A percentile compares a stretch with the other conserved stretches of the same genome.
These are phyloP conservation scores for Perdita meconis DNA, from an alignment of 2,888 invertebrate genomes.

Conservation along the genomic window DNA sequence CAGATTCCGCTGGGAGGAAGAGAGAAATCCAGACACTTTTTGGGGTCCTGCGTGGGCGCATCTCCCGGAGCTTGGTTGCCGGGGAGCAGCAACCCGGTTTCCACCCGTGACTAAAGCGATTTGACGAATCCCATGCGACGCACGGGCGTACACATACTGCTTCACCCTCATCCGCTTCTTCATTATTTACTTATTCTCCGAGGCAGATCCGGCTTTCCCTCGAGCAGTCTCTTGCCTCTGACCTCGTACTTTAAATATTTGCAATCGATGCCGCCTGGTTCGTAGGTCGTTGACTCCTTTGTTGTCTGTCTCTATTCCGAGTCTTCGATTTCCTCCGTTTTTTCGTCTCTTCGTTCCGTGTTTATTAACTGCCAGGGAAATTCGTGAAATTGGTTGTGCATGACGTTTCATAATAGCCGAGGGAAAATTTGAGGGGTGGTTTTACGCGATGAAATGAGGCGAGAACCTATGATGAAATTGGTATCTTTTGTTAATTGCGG, in stretches of 20 bases:
- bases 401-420: too few relatives aligned
- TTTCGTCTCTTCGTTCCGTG: neutral
- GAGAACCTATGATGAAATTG: too few relatives aligned
- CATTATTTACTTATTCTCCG: constrained; percentile 59
- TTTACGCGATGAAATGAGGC: too few relatives aligned
- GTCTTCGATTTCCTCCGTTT: constrained; percentile 1
- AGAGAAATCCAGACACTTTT: neutral
- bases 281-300: constrained; percentile 78
- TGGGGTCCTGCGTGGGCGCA: neutral
- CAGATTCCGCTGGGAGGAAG: too few relatives aligned
- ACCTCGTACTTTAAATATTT: constrained; percentile 81
- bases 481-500: too few relatives aligned
- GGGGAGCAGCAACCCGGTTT: constrained; percentile 22
- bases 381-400: too few relatives aligned
- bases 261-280: constrained; percentile 78
- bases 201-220: constrained; percentile 30
- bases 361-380: too few relatives aligned
- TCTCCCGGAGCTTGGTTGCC: neutral
- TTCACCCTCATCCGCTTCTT: constrained; percentile 40
- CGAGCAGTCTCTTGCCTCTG: constrained; percentile 63
- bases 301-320: constrained; percentile 7
- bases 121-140: constrained; percentile 48
- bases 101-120: constrained; percentile 40
- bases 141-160: constrained; percentile 21
- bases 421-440: too few relatives aligned